Evolutionary conservation across 2,113 vertebrate genomes (phyloP).

Genomic region (Aspiorhynchus laticeps): DNA sequence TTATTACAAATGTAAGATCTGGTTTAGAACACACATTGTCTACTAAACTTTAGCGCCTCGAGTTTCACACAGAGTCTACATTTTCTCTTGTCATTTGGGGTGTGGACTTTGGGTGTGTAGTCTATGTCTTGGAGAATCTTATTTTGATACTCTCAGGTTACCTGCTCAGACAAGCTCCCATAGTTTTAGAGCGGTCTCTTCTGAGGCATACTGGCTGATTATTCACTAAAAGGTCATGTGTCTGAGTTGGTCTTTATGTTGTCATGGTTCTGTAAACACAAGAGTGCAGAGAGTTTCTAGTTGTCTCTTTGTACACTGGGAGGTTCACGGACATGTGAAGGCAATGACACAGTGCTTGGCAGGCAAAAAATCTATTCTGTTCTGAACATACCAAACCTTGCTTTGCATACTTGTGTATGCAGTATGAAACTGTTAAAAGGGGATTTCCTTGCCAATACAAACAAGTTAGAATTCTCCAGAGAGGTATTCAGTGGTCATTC

Average conservation of each 20-base stretch:
- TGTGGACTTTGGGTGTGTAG: constrained; percentile 49
- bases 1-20: not conserved
- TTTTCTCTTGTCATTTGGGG: constrained; percentile 25
- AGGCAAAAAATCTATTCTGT: not conserved
- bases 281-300: not conserved
- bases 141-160: constrained; percentile 40
- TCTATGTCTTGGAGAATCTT: constrained; percentile 35
- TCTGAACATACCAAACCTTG: not conserved
- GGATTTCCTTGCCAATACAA: not conserved
- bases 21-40: not conserved
- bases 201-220: constrained; percentile 33
- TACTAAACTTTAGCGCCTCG: not conserved
- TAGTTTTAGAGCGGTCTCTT: constrained; percentile 21
- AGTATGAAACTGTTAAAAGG: not conserved
- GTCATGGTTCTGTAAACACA: constrained; percentile 4
- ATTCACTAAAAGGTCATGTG: constrained; percentile 37
- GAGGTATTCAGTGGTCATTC: constrained; percentile 43
- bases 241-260: constrained; percentile 32
- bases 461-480: not conserved
- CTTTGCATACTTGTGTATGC: not conserved
- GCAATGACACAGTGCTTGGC: not conserved
- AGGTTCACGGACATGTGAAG: not conserved
- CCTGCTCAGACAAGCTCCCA: constrained; percentile 53
- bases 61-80: not conserved
- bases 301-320: not conserved